phyloP scores from a whole-genome alignment of 2,888 invertebrate genomes.

The Leptinotarsa peninsularis region DNA sequence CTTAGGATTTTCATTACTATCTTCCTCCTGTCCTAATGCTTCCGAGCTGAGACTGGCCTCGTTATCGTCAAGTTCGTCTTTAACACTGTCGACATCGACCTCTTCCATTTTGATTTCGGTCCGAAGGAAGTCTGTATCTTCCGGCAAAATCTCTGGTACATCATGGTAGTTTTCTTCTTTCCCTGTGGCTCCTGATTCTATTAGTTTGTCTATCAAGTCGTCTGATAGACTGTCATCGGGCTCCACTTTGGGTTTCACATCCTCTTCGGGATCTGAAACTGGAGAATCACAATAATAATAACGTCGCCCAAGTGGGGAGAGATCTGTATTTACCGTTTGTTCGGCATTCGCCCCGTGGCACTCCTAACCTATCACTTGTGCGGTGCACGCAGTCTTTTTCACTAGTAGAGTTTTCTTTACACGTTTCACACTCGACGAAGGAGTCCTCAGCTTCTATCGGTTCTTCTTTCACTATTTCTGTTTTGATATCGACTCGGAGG shows the following conservation, averaged over 20 bases:
- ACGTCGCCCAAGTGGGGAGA: no score
- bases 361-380: background rate
- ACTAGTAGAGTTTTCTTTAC: background rate
- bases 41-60: background rate
- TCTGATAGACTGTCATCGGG: background rate
- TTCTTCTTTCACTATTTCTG: conserved; percentile 7
- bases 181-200: background rate
- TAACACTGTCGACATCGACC: background rate
- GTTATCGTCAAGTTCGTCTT: background rate
- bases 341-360: no score
- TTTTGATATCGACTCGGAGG: background rate
- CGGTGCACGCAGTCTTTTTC: background rate
- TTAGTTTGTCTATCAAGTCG: background rate
- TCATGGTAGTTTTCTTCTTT: background rate
- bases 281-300: no score
- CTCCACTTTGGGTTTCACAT: background rate
- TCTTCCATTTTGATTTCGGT: background rate
- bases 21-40: background rate
- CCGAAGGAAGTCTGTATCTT: background rate
- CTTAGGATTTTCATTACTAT: background rate
- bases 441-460: background rate
- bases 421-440: conserved; percentile 4
- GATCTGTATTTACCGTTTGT: no score
- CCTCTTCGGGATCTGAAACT: background rate
- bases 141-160: background rate